phyloP scores from a whole-genome alignment of 2,797 vertebrate genomes.

The Megaceryle alcyon region DNA sequence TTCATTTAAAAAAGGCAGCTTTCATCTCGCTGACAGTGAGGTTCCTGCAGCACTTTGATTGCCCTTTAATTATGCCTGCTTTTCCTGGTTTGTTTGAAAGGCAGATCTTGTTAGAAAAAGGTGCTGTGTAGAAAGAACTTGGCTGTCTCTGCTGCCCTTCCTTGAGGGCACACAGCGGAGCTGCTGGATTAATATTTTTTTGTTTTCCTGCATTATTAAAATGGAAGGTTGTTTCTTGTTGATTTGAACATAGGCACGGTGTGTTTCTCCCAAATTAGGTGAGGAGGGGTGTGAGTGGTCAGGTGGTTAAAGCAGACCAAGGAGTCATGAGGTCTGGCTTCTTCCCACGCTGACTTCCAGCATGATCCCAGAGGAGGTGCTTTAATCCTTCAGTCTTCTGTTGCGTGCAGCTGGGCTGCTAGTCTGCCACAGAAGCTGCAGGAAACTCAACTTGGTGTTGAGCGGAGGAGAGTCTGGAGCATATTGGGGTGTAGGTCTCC shows the following conservation, averaged over 20 bases:
- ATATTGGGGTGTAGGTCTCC: background rate
- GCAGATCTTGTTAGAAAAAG: constrained; percentile 61
- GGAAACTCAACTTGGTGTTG: background rate
- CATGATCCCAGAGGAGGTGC: background rate
- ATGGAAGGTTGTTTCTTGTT: background rate
- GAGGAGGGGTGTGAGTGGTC: background rate
- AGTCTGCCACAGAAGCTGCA: background rate
- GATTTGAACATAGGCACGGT: background rate
- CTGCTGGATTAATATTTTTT: background rate
- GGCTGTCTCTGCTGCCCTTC: constrained; percentile 55
- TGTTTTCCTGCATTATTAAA: background rate
- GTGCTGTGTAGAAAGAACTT: constrained; percentile 61
- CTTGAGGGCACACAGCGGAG: constrained; percentile 41
- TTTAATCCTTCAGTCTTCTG: background rate
- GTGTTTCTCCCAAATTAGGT: background rate
- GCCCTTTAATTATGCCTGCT: constrained; percentile 62
- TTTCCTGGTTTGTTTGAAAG: constrained; percentile 68
- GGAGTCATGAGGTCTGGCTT: background rate
- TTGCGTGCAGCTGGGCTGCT: background rate
- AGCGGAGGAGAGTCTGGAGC: background rate
- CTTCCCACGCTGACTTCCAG: background rate
- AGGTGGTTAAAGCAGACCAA: background rate
- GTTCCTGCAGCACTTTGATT: constrained; percentile 53
- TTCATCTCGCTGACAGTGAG: constrained; percentile 57
- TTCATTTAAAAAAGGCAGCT: constrained; percentile 51